These are phyloP conservation scores for Podarcis muralis DNA, from an alignment of 2,113 vertebrate species.

Conservation along the genomic window DNA sequence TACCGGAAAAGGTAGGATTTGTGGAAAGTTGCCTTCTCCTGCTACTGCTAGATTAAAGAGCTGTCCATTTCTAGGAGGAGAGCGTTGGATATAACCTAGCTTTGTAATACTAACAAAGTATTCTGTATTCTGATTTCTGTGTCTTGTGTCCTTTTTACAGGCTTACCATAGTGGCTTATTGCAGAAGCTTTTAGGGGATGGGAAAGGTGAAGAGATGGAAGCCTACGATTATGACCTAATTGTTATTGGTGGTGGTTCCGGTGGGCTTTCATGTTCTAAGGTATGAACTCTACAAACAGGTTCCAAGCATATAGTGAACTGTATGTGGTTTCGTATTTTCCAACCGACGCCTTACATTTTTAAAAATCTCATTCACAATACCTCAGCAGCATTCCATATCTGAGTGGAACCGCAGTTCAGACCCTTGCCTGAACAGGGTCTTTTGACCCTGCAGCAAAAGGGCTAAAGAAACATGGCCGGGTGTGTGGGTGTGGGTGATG, in stretches of 20 bases:
- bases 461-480: neutral
- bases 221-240: conserved; percentile 92
- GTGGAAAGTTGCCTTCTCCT: neutral
- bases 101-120: neutral
- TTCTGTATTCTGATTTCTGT: neutral
- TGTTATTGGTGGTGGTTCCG: conserved; percentile 93
- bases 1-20: no score
- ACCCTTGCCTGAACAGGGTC: neutral
- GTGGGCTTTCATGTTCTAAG: conserved; percentile 96
- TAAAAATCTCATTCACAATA: neutral
- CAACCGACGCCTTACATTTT: neutral
- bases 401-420: neutral
- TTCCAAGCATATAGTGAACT: neutral
- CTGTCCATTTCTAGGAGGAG: neutral
- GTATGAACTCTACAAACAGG: conserved; percentile 64
- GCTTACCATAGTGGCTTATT: conserved; percentile 87
- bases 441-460: neutral
- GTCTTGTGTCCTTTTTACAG: conserved; percentile 59
- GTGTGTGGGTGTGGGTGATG: no score
- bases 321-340: neutral
- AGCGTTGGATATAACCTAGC: neutral
- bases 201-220: conserved; percentile 49
- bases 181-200: conserved; percentile 82
- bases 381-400: neutral
- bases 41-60: neutral